phyloP scores from a whole-genome alignment of 92 coral and sea anemone genomes.

The Palythoa heliodiscus region DNA sequence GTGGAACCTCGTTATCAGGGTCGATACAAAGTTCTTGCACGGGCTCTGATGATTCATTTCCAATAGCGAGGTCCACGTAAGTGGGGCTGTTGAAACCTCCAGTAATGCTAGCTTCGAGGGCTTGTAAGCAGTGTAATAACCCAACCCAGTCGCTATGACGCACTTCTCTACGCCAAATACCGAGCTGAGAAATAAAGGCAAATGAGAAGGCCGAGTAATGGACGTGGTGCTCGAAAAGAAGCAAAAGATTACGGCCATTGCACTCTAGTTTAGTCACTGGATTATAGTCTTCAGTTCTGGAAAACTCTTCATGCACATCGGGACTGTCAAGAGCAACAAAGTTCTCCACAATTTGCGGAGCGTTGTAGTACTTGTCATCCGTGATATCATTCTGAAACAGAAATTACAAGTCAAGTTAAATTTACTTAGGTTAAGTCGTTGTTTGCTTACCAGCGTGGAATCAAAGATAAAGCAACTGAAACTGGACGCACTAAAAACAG shows the following conservation, averaged over 20 bases:
- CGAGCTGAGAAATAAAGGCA: constrained; percentile 84
- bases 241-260: constrained; percentile 87
- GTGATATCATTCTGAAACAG: neutral
- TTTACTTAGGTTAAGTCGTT: too few species aligned
- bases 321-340: neutral
- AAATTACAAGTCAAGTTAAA: neutral
- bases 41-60: constrained; percentile 59
- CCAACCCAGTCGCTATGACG: constrained; percentile 83
- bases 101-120: constrained; percentile 71
- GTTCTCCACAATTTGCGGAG: neutral
- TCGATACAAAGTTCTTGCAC: constrained; percentile 71
- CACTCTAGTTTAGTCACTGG: constrained; percentile 79
- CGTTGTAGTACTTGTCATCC: neutral
- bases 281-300: constrained; percentile 37
- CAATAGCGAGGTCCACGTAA: constrained; percentile 63
- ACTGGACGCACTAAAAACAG: too few species aligned
- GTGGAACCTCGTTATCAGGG: constrained; percentile 76
- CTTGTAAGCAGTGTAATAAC: constrained; percentile 78
- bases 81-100: constrained; percentile 85
- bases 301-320: constrained; percentile 16
- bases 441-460: too few species aligned
- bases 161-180: constrained; percentile 82
- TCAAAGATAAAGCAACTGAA: too few species aligned
- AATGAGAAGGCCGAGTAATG: constrained; percentile 92
- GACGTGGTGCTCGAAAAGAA: constrained; percentile 79